Percentiles rank a stretch among this genome's conserved stretches.
Evolutionary conservation across 2,113 vertebrate species (phyloP).

Genomic region (Erythrocercus mccallii): DNA sequence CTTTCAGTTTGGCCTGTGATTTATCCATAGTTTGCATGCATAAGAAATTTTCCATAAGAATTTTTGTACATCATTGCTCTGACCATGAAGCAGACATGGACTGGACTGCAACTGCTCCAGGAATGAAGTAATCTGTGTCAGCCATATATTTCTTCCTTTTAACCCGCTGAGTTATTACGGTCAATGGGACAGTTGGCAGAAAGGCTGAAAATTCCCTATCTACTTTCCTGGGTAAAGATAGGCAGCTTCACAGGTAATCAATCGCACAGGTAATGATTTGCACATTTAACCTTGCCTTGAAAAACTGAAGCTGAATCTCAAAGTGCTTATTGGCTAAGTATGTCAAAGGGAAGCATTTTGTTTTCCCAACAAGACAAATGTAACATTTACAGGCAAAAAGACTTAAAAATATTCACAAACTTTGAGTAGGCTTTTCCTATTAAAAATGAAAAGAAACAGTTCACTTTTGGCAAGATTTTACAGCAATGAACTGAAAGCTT

Average conservation of each 20-base stretch:
- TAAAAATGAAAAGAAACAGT: neutral
- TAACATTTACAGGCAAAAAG: neutral
- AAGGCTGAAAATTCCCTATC: neutral
- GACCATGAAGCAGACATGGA: neutral
- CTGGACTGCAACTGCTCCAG: neutral
- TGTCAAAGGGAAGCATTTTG: neutral
- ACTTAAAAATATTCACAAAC: neutral
- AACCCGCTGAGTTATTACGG: neutral
- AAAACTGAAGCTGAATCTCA: neutral
- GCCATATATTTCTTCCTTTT: neutral
- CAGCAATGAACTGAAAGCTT: neutral
- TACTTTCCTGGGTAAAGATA: neutral
- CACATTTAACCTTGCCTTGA: neutral
- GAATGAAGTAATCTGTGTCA: neutral
- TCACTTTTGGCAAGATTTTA: neutral
- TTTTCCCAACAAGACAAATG: neutral
- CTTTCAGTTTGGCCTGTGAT: neutral
- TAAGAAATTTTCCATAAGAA: neutral
- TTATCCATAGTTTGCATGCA: neutral
- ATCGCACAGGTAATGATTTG: constrained; percentile 10
- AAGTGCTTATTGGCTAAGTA: neutral
- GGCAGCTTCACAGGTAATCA: neutral
- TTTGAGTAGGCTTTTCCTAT: neutral
- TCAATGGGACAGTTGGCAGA: neutral
- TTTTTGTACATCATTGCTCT: neutral